Percentiles rank a stretch among this genome's conserved stretches.
Evolutionary conservation across 2,888 invertebrate species (phyloP).

Genomic region (Eupelmus urozonus): DNA sequence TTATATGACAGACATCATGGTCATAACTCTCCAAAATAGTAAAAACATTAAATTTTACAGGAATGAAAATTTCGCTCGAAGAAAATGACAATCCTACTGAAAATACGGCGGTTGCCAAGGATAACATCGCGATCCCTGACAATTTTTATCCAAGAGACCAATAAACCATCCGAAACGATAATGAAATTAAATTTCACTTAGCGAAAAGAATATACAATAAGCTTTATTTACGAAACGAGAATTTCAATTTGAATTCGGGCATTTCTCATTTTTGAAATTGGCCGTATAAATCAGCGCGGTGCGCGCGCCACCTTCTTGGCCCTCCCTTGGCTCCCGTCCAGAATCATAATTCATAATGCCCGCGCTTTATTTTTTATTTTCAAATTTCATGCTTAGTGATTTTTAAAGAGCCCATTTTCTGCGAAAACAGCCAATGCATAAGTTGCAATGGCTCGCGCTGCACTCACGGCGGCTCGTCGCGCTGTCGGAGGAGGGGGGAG

Average conservation of each 20-base stretch:
- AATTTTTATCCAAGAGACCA: too few species aligned
- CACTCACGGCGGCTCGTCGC: too few species aligned
- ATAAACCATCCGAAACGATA: too few species aligned
- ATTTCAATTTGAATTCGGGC: conserved; percentile 23
- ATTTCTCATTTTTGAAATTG: conserved; percentile 49
- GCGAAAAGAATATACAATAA: conserved; percentile 3
- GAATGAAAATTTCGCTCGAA: too few species aligned
- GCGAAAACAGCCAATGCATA: conserved; percentile 35
- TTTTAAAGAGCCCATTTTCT: conserved; percentile 45
- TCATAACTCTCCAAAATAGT: too few species aligned
- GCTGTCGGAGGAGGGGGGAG: too few species aligned
- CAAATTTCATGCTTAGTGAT: conserved; percentile 50
- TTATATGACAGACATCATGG: too few species aligned
- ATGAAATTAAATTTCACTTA: not conserved
- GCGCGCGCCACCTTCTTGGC: conserved; percentile 25
- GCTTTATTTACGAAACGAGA: conserved; percentile 12
- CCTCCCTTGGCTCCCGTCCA: conserved; percentile 31
- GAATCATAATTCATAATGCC: conserved; percentile 50
- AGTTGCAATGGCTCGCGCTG: not conserved
- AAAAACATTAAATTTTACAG: too few species aligned
- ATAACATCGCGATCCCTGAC: too few species aligned
- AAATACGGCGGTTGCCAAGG: too few species aligned
- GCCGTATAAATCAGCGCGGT: conserved; percentile 37
- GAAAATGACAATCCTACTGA: too few species aligned
- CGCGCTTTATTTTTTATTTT: conserved; percentile 19